Percentiles rank a stretch among this genome's conserved stretches.
Evolutionary conservation across 2,797 vertebrate species (phyloP).

Genomic region (Myotis pilosus): DNA sequence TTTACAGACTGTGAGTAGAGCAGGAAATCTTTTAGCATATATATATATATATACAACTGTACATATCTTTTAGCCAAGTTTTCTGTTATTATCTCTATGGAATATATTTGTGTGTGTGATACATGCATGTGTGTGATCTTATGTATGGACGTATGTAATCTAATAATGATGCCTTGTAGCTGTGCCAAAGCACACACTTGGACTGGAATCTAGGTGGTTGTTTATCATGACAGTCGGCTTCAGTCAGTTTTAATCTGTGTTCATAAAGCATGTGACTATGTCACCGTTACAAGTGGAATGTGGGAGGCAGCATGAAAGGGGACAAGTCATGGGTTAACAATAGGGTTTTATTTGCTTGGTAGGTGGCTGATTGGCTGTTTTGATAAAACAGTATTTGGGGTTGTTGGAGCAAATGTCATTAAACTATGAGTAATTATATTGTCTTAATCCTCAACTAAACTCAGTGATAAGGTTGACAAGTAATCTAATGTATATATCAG

Average conservation of each 20-base stretch:
- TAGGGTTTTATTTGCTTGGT: neutral
- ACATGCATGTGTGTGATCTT: conserved; percentile 56
- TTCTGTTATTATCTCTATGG: conserved; percentile 74
- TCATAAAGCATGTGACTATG: neutral
- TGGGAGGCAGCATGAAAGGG: too few relatives aligned
- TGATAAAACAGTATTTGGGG: neutral
- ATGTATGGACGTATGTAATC: conserved; percentile 64
- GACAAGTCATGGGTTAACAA: neutral
- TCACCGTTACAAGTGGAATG: neutral
- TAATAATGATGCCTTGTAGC: conserved; percentile 68
- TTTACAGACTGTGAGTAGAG: conserved; percentile 82
- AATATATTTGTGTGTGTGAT: conserved; percentile 64
- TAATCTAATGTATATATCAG: neutral
- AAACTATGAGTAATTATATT: neutral
- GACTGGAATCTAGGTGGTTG: conserved; percentile 33
- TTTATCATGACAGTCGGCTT: conserved; percentile 45
- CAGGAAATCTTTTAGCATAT: conserved; percentile 76
- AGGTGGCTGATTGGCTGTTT: neutral
- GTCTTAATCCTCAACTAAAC: neutral
- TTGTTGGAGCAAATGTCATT: neutral
- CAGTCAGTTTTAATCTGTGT: neutral
- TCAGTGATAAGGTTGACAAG: neutral
- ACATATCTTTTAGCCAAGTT: conserved; percentile 74
- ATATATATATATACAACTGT: conserved; percentile 60
- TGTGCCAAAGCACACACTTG: conserved; percentile 53